Evolutionary conservation across 2,888 invertebrate genomes (phyloP).

Genomic region (Hetaerina titia): DNA sequence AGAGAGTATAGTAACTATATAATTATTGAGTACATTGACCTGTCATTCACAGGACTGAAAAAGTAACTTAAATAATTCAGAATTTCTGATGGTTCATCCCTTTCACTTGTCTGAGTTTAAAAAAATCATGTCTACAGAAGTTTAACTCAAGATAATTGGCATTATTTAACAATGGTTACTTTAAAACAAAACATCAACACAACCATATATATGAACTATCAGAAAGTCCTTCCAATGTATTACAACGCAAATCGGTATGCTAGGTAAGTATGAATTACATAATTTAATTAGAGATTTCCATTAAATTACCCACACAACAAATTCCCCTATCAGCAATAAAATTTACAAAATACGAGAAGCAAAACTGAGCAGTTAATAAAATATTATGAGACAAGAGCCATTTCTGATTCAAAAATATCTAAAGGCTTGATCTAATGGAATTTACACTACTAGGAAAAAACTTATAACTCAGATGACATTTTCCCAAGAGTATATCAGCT

Average conservation of each 20-base stretch:
- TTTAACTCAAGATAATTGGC: not conserved
- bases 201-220: not conserved
- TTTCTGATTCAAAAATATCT: not conserved
- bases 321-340: not conserved
- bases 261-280: not conserved
- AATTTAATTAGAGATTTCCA: not conserved
- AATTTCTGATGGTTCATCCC: not conserved
- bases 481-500: not conserved
- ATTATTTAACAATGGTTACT: not conserved
- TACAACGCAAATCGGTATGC: not conserved
- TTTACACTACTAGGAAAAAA: too few relatives aligned
- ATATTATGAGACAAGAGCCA: not conserved
- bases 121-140: not conserved
- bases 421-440: too few relatives aligned
- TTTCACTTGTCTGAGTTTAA: not conserved
- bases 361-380: not conserved
- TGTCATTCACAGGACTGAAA: not conserved
- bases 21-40: not conserved
- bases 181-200: not conserved
- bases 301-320: not conserved
- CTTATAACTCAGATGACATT: not conserved
- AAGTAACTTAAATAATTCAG: not conserved
- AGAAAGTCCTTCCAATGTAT: not conserved
- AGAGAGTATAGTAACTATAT: not conserved
- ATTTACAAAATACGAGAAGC: not conserved